Percentiles rank a stretch among this genome's conserved stretches.
Evolutionary conservation across 1,140 invertebrate genomes (phyloP).

Genomic region (Nasonia longicornis): DNA sequence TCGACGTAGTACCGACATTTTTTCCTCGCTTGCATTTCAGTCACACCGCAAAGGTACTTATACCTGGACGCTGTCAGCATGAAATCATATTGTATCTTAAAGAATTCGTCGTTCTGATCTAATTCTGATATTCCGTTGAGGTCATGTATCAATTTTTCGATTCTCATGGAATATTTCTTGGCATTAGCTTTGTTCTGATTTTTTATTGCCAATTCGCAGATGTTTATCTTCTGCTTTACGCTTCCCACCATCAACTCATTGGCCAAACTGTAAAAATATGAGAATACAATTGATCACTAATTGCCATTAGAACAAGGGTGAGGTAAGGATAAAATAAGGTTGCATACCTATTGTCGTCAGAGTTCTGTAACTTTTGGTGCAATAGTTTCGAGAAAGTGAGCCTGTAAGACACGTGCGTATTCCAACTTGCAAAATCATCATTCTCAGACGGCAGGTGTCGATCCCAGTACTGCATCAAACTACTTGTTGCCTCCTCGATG

Average conservation of each 20-base stretch:
- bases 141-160: constrained; percentile 15
- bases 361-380: neutral
- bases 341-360: neutral
- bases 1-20: constrained; percentile 19
- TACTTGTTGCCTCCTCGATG: neutral
- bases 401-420: constrained; percentile 30
- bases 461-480: constrained; percentile 56
- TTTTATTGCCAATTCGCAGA: constrained; percentile 63
- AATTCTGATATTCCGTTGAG: neutral
- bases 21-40: neutral
- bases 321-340: neutral
- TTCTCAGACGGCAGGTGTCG: constrained; percentile 50
- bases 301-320: neutral
- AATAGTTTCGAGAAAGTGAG: constrained; percentile 28
- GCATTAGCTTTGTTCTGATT: constrained; percentile 64
- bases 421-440: constrained; percentile 35
- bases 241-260: constrained; percentile 31
- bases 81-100: constrained; percentile 43
- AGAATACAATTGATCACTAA: neutral
- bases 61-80: constrained; percentile 45
- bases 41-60: constrained; percentile 53
- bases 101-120: neutral
- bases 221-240: constrained; percentile 52
- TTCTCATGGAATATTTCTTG: constrained; percentile 55
- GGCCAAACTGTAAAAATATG: neutral